A percentile compares a stretch with the other conserved stretches of the same genome.
Conservation (phyloP, 2,888 invertebrate species). For the Kryphioiulus occultus region DNA sequence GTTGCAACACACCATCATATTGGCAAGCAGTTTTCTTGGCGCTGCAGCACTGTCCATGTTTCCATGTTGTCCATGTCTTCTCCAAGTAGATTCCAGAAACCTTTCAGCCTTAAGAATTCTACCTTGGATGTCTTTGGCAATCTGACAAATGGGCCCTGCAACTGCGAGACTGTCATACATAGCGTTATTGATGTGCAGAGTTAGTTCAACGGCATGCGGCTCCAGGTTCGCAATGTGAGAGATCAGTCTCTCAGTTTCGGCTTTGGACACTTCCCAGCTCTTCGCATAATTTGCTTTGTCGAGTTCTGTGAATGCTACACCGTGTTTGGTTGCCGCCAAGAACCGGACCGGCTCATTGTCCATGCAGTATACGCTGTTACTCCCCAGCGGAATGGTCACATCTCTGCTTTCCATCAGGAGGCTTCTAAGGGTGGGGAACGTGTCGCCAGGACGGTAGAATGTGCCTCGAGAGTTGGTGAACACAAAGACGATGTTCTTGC, state of each 20-base stretch:
- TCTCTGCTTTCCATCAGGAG: slow-evolving; percentile 37
- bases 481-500: slow-evolving; percentile 56
- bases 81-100: background rate
- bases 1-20: slow-evolving; percentile 24
- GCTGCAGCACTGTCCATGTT: background rate
- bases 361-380: slow-evolving; percentile 54
- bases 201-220: slow-evolving; percentile 37
- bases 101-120: background rate
- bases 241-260: slow-evolving; percentile 53
- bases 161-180: background rate
- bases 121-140: background rate
- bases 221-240: background rate
- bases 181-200: slow-evolving; percentile 37
- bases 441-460: slow-evolving; percentile 53
- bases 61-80: background rate
- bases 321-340: slow-evolving; percentile 52
- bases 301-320: slow-evolving; percentile 37
- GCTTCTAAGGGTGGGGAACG: slow-evolving; percentile 33
- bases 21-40: background rate
- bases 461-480: slow-evolving; percentile 56
- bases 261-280: slow-evolving; percentile 54
- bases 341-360: slow-evolving; percentile 56
- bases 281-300: slow-evolving; percentile 44
- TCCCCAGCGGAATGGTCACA: background rate
- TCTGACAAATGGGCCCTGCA: slow-evolving; percentile 42